Evolutionary conservation across 2,888 invertebrate species (phyloP).

Genomic region (Tetragonula carbonaria): DNA sequence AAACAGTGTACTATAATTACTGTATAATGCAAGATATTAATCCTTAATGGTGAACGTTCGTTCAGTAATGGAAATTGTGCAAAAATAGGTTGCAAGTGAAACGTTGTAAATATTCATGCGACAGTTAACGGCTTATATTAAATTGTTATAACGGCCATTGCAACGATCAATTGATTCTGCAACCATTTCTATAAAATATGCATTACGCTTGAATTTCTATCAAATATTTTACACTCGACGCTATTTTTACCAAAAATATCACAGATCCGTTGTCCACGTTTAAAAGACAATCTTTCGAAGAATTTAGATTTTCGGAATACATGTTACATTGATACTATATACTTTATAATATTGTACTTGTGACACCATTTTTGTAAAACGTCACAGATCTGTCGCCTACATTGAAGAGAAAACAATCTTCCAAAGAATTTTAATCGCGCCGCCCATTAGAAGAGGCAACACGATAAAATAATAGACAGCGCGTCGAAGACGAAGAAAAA

Average conservation of each 20-base stretch:
- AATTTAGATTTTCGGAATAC: background rate
- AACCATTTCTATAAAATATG: too few species aligned
- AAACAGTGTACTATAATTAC: too few species aligned
- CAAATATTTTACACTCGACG: too few species aligned
- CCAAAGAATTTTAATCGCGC: conserved; percentile 5
- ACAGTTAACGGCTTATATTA: background rate
- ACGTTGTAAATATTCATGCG: background rate
- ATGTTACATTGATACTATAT: too few species aligned
- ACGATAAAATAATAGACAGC: background rate
- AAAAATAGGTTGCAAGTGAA: background rate
- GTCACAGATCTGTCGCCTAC: background rate
- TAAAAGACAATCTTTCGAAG: background rate
- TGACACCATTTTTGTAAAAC: background rate
- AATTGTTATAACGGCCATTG: background rate
- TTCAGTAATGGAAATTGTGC: background rate
- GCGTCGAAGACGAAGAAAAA: background rate
- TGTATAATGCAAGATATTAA: too few species aligned
- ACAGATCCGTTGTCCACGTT: background rate
- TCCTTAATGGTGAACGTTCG: too few species aligned
- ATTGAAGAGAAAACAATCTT: background rate
- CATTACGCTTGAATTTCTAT: too few species aligned
- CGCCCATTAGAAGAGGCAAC: background rate
- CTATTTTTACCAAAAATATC: background rate
- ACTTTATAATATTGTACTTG: too few species aligned
- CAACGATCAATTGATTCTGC: too few species aligned